Base-by-base conservation (phyloP, 1,140 invertebrate species). In the Drosophila subpulchrella region DNA sequence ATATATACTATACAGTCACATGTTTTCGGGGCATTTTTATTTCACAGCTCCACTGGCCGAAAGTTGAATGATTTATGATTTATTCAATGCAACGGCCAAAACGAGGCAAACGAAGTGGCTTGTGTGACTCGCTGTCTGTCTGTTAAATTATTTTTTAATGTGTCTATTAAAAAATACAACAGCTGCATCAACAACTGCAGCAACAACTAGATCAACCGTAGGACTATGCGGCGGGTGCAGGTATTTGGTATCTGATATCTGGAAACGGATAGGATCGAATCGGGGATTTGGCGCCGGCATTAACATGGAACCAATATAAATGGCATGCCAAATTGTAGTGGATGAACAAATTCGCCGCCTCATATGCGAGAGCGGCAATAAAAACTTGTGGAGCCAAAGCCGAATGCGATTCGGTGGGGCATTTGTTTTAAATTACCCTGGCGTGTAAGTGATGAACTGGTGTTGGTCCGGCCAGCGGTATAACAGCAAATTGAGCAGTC, bases 111-210 rank as follows among this genome's bases (percentile, higher is more conserved):
- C 34, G 65, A 48, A 34, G 24, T 24, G 60, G 59, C 41, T 38
- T 38, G 56, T 60, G 55, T 73, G 71, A 72, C 38, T 72, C 48
- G 32, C 7, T 27, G 41, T 42, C 73, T 81, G 75, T 72, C 66
- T 76, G 83, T 88, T 86, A 88, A 86, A 86, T 86, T 86, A 86
- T 86, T 86, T 86, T 86, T 86, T 86, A 86, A 86, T 86, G 84
- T 81, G 79, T 86, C 83, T 86, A 86, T 86, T 86, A 86, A 86
- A 86, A 86, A 83, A 88, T 66, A 83, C 82, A 85, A 88, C 83
- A 82, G 74, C 82, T 85, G 81, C 81, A 86, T 70, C 75, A 77
- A 77, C 73, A 76, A 75, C 73, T 75, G 34, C 50, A 39, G n/a
- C 36, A 46, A 41, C 42, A 65, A 17, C 44, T 55, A 48, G 47